phyloP scores from a whole-genome alignment of 37 sponge, comb jelly and placozoan species.

The Mnemiopsis leidyi region DNA sequence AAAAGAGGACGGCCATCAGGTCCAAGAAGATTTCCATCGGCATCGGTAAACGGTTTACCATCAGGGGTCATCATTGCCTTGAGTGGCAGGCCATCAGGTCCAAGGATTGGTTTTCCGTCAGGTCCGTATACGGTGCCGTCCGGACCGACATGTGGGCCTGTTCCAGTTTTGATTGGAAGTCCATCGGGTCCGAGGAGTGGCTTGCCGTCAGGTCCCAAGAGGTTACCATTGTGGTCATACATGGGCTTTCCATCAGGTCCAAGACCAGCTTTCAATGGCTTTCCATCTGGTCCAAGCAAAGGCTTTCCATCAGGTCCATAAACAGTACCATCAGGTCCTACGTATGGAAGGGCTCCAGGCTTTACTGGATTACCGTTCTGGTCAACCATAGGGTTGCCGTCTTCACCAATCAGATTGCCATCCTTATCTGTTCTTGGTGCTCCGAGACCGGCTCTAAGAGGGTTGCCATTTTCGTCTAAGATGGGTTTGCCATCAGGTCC shows the following conservation, averaged over 20 bases:
- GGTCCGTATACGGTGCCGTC: slow-evolving; percentile 48
- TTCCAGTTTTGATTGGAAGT: slow-evolving; percentile 43
- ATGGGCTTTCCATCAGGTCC: slow-evolving; percentile 61
- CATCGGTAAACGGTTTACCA: slow-evolving; percentile 55
- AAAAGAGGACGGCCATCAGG: slow-evolving; percentile 51
- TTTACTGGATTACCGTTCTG: slow-evolving; percentile 1
- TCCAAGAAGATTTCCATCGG: slow-evolving; percentile 54
- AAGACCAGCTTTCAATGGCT: slow-evolving; percentile 54
- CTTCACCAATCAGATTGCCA: slow-evolving; percentile 38
- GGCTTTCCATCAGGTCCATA: slow-evolving; percentile 65
- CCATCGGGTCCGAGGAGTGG: slow-evolving; percentile 59
- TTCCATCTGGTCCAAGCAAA: slow-evolving; percentile 55
- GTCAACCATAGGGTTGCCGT: slow-evolving; percentile 20
- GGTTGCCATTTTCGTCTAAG: slow-evolving; percentile 26
- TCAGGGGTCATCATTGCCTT: slow-evolving; percentile 61
- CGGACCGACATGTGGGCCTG: slow-evolving; percentile 44
- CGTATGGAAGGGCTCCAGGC: slow-evolving; percentile 35
- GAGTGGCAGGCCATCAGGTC: slow-evolving; percentile 61
- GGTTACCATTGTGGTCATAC: slow-evolving; percentile 49
- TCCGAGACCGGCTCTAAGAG: slow-evolving; percentile 38
- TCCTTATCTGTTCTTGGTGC: slow-evolving; percentile 47
- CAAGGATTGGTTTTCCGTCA: slow-evolving; percentile 61
- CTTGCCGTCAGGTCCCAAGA: slow-evolving; percentile 57
- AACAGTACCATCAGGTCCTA: slow-evolving; percentile 36
- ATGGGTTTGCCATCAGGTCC: slow-evolving; percentile 58